Evolutionary conservation across 2,797 vertebrate genomes (phyloP).

Genomic region (Microctenopoma steveboyesi): DNA sequence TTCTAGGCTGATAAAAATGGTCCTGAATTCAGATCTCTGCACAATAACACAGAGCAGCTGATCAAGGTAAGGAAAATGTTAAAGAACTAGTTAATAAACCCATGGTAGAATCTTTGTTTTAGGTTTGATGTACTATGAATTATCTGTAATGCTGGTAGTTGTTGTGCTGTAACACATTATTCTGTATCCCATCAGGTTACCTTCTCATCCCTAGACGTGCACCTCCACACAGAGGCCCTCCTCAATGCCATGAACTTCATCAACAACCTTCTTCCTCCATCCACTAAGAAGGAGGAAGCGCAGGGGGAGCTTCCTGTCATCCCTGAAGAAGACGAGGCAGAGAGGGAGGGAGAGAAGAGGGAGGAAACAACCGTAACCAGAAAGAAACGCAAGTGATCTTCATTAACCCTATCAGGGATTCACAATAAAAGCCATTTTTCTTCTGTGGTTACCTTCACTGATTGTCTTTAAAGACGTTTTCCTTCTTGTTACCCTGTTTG

Average conservation of each 20-base stretch:
- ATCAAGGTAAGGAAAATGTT: constrained; percentile 87
- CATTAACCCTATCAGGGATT: background rate
- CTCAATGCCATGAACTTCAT: constrained; percentile 92
- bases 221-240: constrained; percentile 95
- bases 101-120: background rate
- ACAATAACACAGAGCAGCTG: constrained; percentile 90
- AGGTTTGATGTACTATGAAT: no score
- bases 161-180: background rate
- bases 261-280: constrained; percentile 87
- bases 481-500: background rate
- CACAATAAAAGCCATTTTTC: background rate
- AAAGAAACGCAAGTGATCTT: constrained; percentile 70
- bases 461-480: background rate
- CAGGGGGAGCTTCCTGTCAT: constrained; percentile 77
- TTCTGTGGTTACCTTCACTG: background rate
- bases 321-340: constrained; percentile 84
- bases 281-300: constrained; percentile 80
- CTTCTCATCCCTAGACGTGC: constrained; percentile 95
- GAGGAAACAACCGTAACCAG: constrained; percentile 76
- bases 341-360: constrained; percentile 85
- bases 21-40: constrained; percentile 87
- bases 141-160: background rate
- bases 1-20: constrained; percentile 90
- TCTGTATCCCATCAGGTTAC: constrained; percentile 77
- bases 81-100: background rate